These are phyloP conservation scores for Loris lydekkerianus DNA, from an alignment of 2,797 vertebrate genomes.

Conservation along the genomic window DNA sequence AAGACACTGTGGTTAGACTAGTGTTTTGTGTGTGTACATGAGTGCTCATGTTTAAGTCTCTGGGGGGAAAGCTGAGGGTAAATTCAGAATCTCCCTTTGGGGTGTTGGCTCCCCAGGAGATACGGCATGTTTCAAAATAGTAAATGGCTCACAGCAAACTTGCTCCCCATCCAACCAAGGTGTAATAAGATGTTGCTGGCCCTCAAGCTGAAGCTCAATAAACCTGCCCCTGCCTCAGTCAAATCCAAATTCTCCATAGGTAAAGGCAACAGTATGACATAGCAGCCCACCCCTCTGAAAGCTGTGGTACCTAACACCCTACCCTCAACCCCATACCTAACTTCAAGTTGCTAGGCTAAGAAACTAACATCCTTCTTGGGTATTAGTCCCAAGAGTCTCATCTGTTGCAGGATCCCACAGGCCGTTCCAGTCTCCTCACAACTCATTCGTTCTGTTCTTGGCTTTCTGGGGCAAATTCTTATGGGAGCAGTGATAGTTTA, in stretches of 20 bases:
- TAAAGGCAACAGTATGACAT: not conserved
- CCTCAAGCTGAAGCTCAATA: constrained; percentile 33
- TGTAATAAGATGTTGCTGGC: constrained; percentile 30
- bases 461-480: not conserved
- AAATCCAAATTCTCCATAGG: not conserved
- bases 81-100: constrained; percentile 52
- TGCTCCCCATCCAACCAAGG: not conserved
- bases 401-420: not conserved
- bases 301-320: not conserved
- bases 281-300: not conserved
- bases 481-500: not conserved
- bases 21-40: not conserved
- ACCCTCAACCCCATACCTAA: not conserved
- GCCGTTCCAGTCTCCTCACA: not conserved
- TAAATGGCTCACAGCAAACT: constrained; percentile 36
- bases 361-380: not conserved
- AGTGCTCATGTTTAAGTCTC: constrained; percentile 43
- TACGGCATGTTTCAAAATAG: constrained; percentile 68
- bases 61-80: not conserved
- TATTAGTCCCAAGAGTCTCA: not conserved
- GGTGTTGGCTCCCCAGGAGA: constrained; percentile 47
- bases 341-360: not conserved
- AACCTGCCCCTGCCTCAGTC: not conserved
- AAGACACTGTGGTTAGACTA: constrained; percentile 44
- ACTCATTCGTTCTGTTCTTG: not conserved